phyloP scores from a whole-genome alignment of 2,797 vertebrate genomes.

The Chloroceryle inda region DNA sequence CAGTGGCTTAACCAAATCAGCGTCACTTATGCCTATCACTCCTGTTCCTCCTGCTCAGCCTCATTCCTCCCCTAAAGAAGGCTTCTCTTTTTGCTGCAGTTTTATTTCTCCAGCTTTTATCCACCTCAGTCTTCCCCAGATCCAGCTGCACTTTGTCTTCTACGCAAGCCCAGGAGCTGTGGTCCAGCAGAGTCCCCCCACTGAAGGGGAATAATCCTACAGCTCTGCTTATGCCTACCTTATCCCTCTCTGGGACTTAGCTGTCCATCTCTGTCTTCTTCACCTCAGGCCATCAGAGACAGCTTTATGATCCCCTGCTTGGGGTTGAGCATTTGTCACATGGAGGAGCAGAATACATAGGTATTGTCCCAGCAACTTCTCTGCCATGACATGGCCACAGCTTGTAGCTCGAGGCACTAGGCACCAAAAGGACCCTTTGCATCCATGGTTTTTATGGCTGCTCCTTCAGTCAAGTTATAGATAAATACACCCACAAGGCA shows the following conservation, averaged over 20 bases:
- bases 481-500: not conserved
- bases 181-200: not conserved
- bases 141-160: not conserved
- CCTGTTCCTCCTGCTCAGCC: not conserved
- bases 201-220: not conserved
- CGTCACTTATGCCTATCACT: not conserved
- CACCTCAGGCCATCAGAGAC: not conserved
- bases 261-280: not conserved
- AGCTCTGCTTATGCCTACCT: not conserved
- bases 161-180: not conserved
- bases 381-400: not conserved
- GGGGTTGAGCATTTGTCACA: not conserved
- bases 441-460: not conserved
- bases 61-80: slow-evolving; percentile 8
- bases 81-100: not conserved
- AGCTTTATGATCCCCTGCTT: not conserved
- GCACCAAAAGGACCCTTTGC: not conserved
- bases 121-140: not conserved
- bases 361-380: not conserved
- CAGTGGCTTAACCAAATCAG: not conserved
- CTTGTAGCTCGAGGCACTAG: not conserved
- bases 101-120: slow-evolving; percentile 22
- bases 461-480: not conserved
- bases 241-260: not conserved
- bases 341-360: not conserved